These are phyloP conservation scores for Plodia interpunctella DNA, from an alignment of 1,140 invertebrate genomes.

Conservation along the genomic window DNA sequence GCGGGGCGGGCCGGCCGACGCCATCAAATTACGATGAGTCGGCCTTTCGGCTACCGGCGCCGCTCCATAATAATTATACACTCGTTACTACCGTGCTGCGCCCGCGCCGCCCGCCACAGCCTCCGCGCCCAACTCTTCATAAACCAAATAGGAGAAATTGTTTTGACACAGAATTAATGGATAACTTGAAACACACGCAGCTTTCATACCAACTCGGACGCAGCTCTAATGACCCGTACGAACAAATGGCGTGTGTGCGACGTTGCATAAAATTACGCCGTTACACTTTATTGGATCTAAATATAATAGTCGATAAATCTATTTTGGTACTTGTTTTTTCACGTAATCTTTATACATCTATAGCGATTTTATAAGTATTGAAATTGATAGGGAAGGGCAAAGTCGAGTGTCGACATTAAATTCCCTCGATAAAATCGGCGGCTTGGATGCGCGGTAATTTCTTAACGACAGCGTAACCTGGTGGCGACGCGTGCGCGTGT, in stretches of 20 bases:
- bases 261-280: conserved; percentile 9
- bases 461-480: conserved; percentile 73
- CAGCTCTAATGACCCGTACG: conserved; percentile 1
- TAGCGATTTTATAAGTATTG: background rate
- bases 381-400: conserved; percentile 36
- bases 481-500: conserved; percentile 72
- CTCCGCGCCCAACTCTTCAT: conserved; percentile 32
- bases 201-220: background rate
- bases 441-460: conserved; percentile 64
- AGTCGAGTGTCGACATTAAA: conserved; percentile 65
- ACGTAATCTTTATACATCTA: background rate
- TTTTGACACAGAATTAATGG: conserved; percentile 41
- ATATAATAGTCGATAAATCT: conserved; percentile 7
- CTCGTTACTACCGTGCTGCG: conserved; percentile 72
- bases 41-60: conserved; percentile 63
- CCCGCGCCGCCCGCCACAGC: conserved; percentile 22
- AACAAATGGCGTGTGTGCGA: conserved; percentile 7
- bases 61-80: conserved; percentile 67
- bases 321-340: background rate
- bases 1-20: conserved; percentile 58
- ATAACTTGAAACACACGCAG: conserved; percentile 19
- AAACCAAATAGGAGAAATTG: conserved; percentile 48
- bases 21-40: conserved; percentile 76
- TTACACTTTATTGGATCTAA: conserved; percentile 12
- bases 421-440: conserved; percentile 75